phyloP scores from a whole-genome alignment of 2,113 vertebrate genomes.

The Cyphotilapia sp. region DNA sequence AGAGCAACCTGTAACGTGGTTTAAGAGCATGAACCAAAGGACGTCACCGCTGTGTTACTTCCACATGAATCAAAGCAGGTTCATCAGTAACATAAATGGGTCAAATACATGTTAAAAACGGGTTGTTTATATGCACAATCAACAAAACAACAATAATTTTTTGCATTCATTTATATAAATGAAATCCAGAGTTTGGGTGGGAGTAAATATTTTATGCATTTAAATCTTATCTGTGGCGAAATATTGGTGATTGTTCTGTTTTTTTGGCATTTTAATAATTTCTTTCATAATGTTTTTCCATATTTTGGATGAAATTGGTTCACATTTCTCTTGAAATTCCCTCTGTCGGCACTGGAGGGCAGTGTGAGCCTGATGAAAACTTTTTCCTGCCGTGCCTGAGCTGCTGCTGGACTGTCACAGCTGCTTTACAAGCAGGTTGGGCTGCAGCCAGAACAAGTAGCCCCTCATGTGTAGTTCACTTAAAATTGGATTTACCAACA shows the following conservation, averaged over 20 bases:
- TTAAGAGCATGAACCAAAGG: rapidly evolving
- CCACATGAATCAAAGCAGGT: neutral
- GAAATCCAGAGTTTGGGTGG: neutral
- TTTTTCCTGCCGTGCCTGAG: neutral
- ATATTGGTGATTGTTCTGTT: neutral
- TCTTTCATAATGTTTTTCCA: neutral
- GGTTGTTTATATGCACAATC: neutral
- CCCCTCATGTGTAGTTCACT: neutral
- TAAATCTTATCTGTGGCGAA: neutral
- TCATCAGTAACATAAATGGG: neutral
- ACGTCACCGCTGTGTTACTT: neutral
- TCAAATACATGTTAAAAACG: neutral
- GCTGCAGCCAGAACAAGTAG: neutral
- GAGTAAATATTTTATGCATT: neutral
- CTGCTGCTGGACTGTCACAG: neutral
- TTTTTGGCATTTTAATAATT: neutral
- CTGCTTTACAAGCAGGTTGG: neutral
- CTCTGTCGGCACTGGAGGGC: conserved; percentile 46
- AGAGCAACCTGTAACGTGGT: neutral
- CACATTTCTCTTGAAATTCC: neutral
- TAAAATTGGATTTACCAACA: neutral
- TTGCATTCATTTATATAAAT: neutral
- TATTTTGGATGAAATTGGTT: neutral
- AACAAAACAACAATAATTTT: neutral
- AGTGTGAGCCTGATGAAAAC: conserved; percentile 29